Evolutionary conservation across 2,797 vertebrate genomes (phyloP).

Genomic region (Nasua narica): DNA sequence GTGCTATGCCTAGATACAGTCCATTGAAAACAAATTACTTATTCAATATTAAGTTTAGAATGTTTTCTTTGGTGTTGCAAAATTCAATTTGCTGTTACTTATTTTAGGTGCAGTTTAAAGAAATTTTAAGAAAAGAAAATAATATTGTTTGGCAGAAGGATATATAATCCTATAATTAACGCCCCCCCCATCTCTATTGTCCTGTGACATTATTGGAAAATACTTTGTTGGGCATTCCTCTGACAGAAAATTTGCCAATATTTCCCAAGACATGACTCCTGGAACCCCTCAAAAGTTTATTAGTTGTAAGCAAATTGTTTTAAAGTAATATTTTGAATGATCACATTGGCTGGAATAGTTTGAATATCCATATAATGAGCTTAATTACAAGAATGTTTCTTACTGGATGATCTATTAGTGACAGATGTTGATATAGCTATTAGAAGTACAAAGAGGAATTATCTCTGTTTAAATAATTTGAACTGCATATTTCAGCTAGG

Average conservation of each 20-base stretch:
- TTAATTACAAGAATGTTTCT: background rate
- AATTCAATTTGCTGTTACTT: background rate
- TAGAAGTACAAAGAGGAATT: background rate
- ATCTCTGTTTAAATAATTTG: background rate
- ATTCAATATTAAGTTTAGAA: background rate
- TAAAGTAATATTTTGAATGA: background rate
- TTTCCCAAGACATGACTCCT: background rate
- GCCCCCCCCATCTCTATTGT: background rate
- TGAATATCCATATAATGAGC: background rate
- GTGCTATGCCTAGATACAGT: background rate
- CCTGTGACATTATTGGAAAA: background rate
- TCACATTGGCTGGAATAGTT: background rate
- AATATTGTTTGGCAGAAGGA: background rate
- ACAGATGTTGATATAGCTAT: background rate
- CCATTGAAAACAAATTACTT: background rate
- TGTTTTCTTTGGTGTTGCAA: background rate
- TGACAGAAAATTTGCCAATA: background rate
- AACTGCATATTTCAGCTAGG: background rate
- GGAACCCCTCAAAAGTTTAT: background rate
- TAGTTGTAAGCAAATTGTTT: background rate
- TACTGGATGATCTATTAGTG: background rate
- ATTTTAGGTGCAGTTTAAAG: background rate
- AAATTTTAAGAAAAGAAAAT: background rate
- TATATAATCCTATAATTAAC: background rate
- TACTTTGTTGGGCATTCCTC: background rate